Percentiles rank a stretch among this genome's conserved stretches.
Conservation (phyloP, 2,797 vertebrate species). For the Sebastes steindachneri region DNA sequence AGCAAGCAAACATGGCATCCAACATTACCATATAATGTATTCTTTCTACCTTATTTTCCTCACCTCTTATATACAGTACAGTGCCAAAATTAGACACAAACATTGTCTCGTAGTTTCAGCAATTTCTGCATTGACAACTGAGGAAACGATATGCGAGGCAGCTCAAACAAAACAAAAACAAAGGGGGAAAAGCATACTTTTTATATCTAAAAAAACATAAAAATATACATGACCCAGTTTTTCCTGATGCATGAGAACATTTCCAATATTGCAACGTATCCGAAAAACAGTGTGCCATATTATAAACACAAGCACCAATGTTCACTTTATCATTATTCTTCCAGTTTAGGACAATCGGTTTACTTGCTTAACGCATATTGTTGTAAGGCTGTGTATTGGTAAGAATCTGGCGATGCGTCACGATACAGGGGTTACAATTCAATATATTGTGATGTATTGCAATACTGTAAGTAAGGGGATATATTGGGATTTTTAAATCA, state of each 20-base stretch:
- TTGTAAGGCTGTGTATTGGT: too few relatives aligned
- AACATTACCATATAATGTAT: not conserved
- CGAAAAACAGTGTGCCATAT: conserved; percentile 12
- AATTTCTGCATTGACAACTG: conserved; percentile 2
- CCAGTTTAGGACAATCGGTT: not conserved
- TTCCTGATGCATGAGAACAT: conserved; percentile 10
- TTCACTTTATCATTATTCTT: not conserved
- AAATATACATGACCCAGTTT: conserved; percentile 50
- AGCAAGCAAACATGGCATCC: not conserved
- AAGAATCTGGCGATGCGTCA: not conserved
- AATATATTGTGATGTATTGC: not conserved
- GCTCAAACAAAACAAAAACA: not conserved
- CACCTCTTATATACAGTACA: not conserved
- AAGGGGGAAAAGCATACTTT: not conserved
- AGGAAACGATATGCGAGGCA: conserved; percentile 5
- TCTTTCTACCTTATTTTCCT: not conserved
- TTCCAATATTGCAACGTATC: not conserved
- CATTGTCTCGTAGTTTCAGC: conserved; percentile 1
- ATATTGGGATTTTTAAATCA: not conserved
- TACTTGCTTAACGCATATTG: not conserved
- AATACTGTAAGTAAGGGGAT: not conserved
- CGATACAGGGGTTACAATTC: not conserved
- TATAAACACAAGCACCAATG: not conserved
- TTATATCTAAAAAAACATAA: conserved; percentile 1
- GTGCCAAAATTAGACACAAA: not conserved